Evolutionary conservation across 1,140 invertebrate species (phyloP), one percentile per base, ranked within the genome.

Genomic region (Scaptomyza montana): DNA sequence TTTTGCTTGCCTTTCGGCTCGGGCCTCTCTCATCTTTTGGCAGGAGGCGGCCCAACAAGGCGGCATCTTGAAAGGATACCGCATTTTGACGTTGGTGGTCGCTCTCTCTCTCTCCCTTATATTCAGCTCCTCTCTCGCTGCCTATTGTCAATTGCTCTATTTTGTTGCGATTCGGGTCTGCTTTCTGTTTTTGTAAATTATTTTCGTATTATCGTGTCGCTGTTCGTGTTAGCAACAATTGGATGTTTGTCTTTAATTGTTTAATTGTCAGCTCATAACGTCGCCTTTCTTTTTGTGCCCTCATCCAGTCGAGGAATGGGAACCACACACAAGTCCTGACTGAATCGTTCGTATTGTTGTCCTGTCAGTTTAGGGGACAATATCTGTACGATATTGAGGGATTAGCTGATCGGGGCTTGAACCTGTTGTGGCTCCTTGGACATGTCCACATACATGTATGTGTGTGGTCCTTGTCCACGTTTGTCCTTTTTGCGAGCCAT

Each of bases 131-230:
- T 77, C 70, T n/a, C 12, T 41, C 33, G 7, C 33, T 36, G 3
- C n/a, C 39, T n/a, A n/a, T 89, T 89, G 84, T 89, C 73, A 77
- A 89, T 89, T 89, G 85, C 84, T 89, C 85, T 89, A 89, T 89
- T 89, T 89, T 67, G 56, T 69, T 72, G 67, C 62, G 30, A 61
- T 63, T 63, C 77, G 80, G 63, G 63, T 76, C 66, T 75, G 60
- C 62, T 50, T 66, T 46, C 49, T 55, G 12, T 43, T 43, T 12
- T 45, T 13, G 66, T 51, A 85, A 90, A 90, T 90, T 90, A 90
- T 85, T 77, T 81, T 90, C 71, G 78, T 85, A 90, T 90, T 90
- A 90, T 90, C 84, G 76, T 79, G 68, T 80, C 61, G 49, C 53
- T 59, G 67, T 71, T 61, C 63, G 68, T 89, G 72, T 75, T 78